Evolutionary conservation across 2,888 invertebrate genomes (phyloP).

Genomic region (Tholera decimalis): DNA sequence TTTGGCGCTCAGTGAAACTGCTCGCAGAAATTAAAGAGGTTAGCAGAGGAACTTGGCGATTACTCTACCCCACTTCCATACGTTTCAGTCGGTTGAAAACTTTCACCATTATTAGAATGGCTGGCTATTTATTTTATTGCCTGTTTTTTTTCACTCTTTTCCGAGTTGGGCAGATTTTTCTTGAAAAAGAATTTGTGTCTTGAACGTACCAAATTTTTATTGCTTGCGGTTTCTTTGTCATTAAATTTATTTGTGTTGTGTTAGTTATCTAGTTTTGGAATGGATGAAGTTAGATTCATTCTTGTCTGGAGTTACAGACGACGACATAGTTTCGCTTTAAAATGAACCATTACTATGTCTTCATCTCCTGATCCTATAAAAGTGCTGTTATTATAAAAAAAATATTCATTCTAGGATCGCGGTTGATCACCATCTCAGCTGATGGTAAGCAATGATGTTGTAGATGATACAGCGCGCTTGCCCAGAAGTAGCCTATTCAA

Average conservation of each 20-base stretch:
- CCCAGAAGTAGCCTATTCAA: no score
- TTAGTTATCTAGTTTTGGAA: neutral
- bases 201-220: neutral
- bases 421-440: no score
- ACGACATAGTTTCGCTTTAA: neutral
- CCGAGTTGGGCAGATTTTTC: conserved; percentile 21
- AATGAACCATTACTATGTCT: neutral
- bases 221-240: neutral
- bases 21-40: conserved; percentile 69
- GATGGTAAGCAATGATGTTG: no score
- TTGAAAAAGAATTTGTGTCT: conserved; percentile 2
- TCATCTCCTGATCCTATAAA: no score
- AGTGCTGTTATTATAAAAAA: no score
- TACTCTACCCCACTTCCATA: conserved; percentile 59
- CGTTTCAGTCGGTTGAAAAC: conserved; percentile 64
- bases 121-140: conserved; percentile 59
- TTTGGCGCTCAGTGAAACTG: conserved; percentile 63
- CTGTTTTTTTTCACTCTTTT: conserved; percentile 22
- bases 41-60: conserved; percentile 60
- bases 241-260: conserved; percentile 1
- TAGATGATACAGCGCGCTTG: no score
- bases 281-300: neutral
- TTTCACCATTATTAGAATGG: conserved; percentile 62
- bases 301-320: neutral
- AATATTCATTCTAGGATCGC: no score